These are phyloP conservation scores for Chelonus insularis DNA, from an alignment of 1,140 invertebrate genomes.

Conservation along the genomic window DNA sequence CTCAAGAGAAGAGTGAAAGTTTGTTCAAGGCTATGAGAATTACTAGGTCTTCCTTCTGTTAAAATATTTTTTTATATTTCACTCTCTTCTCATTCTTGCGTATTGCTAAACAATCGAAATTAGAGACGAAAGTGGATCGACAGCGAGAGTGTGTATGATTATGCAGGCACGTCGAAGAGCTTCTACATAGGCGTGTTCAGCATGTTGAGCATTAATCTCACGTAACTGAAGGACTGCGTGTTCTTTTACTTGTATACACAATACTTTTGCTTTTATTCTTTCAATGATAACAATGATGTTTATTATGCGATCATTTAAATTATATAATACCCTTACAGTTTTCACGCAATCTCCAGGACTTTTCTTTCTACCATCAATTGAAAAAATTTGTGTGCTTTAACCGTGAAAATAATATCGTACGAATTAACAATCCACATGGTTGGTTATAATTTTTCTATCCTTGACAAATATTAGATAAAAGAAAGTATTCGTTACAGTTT, in stretches of 20 bases:
- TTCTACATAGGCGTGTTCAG: conserved; percentile 17
- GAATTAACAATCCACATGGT: too few relatives aligned
- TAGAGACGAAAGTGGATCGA: conserved; percentile 24
- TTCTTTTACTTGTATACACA: not conserved
- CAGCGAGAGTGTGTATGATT: conserved; percentile 17
- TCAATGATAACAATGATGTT: not conserved
- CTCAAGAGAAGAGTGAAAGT: conserved; percentile 23
- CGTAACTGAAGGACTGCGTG: conserved; percentile 7
- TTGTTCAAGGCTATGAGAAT: conserved; percentile 23
- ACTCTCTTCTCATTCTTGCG: not conserved
- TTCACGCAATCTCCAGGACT: not conserved
- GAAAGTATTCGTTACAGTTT: too few relatives aligned
- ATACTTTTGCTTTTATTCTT: conserved; percentile 19
- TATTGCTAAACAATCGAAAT: conserved; percentile 11
- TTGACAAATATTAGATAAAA: too few relatives aligned
- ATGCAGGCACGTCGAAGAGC: not conserved
- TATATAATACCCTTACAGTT: not conserved
- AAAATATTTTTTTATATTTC: conserved; percentile 5
- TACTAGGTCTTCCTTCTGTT: conserved; percentile 9
- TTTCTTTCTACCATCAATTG: not conserved
- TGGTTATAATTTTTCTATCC: too few relatives aligned
- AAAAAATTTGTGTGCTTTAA: too few relatives aligned
- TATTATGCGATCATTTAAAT: not conserved
- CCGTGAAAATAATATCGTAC: too few relatives aligned
- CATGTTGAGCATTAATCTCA: conserved; percentile 14